phyloP scores from a whole-genome alignment of 2,888 invertebrate species.

The Aphrophora alni region DNA sequence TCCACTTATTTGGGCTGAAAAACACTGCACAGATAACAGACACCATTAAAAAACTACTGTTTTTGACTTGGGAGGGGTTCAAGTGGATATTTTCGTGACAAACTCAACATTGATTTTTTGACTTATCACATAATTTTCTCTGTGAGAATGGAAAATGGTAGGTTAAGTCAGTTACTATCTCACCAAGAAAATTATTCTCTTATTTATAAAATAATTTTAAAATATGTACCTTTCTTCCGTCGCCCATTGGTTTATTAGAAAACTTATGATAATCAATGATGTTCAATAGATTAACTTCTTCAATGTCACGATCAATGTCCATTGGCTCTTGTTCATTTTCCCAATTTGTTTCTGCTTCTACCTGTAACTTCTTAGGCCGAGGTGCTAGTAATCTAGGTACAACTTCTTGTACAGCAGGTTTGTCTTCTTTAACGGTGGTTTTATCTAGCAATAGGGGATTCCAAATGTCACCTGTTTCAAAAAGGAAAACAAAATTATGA shows the following conservation, averaged over 20 bases:
- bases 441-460: not conserved
- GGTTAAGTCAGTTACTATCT: no score
- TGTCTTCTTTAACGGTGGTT: not conserved
- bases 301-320: slow-evolving; percentile 68
- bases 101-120: no score
- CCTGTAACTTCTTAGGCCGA: not conserved
- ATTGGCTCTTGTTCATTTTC: slow-evolving; percentile 66
- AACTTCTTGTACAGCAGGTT: not conserved
- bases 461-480: not conserved
- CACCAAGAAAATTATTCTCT: no score
- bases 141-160: no score
- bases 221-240: not conserved
- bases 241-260: not conserved
- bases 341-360: slow-evolving; percentile 54
- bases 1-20: no score
- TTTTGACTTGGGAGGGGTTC: no score
- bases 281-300: slow-evolving; percentile 67
- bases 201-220: no score
- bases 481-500: no score
- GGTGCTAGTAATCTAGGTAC: not conserved
- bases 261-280: slow-evolving; percentile 68
- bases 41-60: no score
- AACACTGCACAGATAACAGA: no score
- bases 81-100: no score
- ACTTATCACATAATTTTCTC: no score